A percentile compares a stretch with the other conserved stretches of the same genome.
Conservation (phyloP, 2,888 invertebrate genomes). For the Chrysodeixis includens region DNA sequence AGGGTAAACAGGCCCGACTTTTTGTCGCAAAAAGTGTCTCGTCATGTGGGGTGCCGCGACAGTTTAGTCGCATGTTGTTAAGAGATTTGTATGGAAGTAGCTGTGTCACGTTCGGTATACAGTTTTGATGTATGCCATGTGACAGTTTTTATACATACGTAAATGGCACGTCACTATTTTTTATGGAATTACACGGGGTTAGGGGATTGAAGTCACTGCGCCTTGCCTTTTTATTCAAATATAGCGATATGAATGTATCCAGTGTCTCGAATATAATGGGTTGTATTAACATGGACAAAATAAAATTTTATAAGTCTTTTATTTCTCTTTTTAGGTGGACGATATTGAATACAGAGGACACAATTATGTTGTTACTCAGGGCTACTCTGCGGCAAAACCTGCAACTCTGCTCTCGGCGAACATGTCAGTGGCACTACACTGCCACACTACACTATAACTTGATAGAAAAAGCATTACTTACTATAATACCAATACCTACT, state of each 20-base stretch:
- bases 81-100: conserved; percentile 59
- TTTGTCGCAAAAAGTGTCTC: conserved; percentile 64
- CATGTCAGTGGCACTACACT: too few species aligned
- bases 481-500: conserved; percentile 15
- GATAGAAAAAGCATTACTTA: neutral
- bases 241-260: neutral
- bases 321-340: too few species aligned
- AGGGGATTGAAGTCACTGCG: neutral
- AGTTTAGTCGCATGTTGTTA: conserved; percentile 62
- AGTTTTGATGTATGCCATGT: conserved; percentile 51
- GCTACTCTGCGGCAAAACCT: too few species aligned
- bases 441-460: too few species aligned
- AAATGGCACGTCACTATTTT: conserved; percentile 56
- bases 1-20: conserved; percentile 65
- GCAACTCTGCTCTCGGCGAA: too few species aligned
- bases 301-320: too few species aligned
- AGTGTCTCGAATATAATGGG: neutral
- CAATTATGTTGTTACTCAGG: too few species aligned
- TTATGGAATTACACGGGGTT: conserved; percentile 41
- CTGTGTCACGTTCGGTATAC: conserved; percentile 53
- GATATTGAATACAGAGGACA: too few species aligned
- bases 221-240: neutral
- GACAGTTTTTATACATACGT: conserved; percentile 59
- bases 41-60: conserved; percentile 69
- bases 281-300: too few species aligned